Evolutionary conservation across 2,113 vertebrate species (phyloP), one percentile per base, ranked within the genome.

Genomic region (Camelus dromedarius): DNA sequence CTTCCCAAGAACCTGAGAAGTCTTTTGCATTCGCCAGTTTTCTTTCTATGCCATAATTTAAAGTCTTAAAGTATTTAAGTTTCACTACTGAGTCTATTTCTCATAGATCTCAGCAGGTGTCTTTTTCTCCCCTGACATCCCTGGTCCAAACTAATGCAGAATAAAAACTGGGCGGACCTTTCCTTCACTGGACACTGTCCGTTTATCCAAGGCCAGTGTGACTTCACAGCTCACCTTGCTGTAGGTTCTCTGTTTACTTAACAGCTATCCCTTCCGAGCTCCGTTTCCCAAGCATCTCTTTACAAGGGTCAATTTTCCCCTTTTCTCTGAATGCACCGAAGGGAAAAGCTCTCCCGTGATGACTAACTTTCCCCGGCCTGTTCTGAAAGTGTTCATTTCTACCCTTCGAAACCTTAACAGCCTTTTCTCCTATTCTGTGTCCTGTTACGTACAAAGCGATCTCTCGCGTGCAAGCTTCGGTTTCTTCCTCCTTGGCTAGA

Each of bases 381-480:
- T 52, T 42, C 88, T 70, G 18, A 77, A 76, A 38, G 13, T 7
- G 9, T 52, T 67, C 18, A 6, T 26, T n/a, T 77, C 35, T 48
- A 8, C 10, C 62, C 70, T 69, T 85, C 24, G 20, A 60, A 58
- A 69, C 5, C 42, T 30, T 32, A 1, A 35, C n/a, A 22, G 38
- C 38, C 20, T 11, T 64, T 54, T 46, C 52, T 48, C 42, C 1
- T 28, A 18, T 10, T 32, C 46, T 28, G 16, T n/a, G 28, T 48
- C 12, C 48, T 16, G 3, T n/a, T 16, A 22, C 0, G 54, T 3
- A 11, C 1, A 79, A 62, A 69, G 26, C 15, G 60, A 8, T 30
- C 13, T 54, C 9, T 54, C 2, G 0, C 0, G 0, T 20, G 16
- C 8, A 54, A 32, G 7, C 62, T n/a, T 52, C 18, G 10, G 60